Base-by-base conservation (phyloP, 2,888 invertebrate species). In the Arctia plantaginis region DNA sequence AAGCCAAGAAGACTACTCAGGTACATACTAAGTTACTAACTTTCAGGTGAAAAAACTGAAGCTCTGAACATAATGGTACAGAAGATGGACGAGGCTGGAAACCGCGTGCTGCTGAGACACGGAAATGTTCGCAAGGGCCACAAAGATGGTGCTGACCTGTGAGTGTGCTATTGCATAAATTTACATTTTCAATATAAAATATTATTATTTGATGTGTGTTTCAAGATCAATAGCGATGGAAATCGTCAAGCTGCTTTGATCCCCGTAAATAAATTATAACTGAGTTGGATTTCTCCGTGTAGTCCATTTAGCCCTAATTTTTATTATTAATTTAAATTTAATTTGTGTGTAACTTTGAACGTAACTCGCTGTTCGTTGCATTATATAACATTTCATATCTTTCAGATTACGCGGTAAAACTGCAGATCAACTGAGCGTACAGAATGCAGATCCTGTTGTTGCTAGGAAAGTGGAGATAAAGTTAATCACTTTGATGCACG, bases 391-490 rank as follows among this genome's bases (percentile, higher is more conserved):
- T 62, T 30, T 30, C 12, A 1, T 30, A 0, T 33, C n/a, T 66
- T 12, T 20, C 78, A 95, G 95, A 73, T 86, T 95, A 77, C 85
- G 86, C 1, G 89, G 90, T 4, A 94, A 93, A 80, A 93, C 88
- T 73, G 85, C 92, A 1, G 93, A 92, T 76, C 90, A 94, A 78
- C 83, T 95, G 55, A 41, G 23, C 4, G 73, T 91, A 1, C 65
- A 83, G 7, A 85, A 81, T 33, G 90, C 89, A 0, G 94, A 95
- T 72, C 93, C 94, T 0, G 93, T 95, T 1, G 94, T 91, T 3
- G 82, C 90, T 0, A 89, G 94, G 62, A 95, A 95, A 81, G 90
- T 95, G 80, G 92, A 94, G 84, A 90, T 94, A 44, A 95, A 94
- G 85, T 86, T 95, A 1, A 77, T 83, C 35, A 89, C 88, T 73